A percentile compares a stretch with the other conserved stretches of the same genome.
phyloP scores from a whole-genome alignment of 2,113 vertebrate species.

The Eira barbara region DNA sequence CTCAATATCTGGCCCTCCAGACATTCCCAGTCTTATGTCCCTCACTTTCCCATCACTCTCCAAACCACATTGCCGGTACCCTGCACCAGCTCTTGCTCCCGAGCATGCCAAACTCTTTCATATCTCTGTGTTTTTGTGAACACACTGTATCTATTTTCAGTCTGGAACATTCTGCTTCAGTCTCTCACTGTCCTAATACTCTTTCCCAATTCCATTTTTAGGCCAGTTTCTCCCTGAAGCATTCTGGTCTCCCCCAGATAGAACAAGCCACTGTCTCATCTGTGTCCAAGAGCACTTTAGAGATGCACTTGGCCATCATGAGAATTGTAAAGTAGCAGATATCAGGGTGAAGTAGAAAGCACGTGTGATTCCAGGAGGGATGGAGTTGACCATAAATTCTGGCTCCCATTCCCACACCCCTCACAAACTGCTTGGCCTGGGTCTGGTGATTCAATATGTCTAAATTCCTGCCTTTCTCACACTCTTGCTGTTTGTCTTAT shows the following conservation, averaged over 20 bases:
- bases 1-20: not conserved
- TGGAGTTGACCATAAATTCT: not conserved
- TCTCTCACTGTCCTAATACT: not conserved
- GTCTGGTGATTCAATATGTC: not conserved
- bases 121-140: not conserved
- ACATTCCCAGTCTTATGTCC: not conserved
- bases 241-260: not conserved
- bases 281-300: not conserved
- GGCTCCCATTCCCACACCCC: not conserved
- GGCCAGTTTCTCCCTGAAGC: not conserved
- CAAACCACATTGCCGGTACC: too few species aligned
- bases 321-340: not conserved
- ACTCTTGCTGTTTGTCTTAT: not conserved
- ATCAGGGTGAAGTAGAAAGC: not conserved
- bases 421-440: not conserved
- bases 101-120: not conserved
- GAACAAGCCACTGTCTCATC: not conserved
- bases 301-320: rapidly evolving
- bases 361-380: not conserved
- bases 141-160: not conserved
- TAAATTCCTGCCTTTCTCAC: not conserved
- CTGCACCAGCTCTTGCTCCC: not conserved
- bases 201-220: not conserved
- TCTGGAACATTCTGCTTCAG: not conserved
- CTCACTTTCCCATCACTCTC: not conserved